phyloP scores from a whole-genome alignment of 2,113 vertebrate species.

The Lophius piscatorius region DNA sequence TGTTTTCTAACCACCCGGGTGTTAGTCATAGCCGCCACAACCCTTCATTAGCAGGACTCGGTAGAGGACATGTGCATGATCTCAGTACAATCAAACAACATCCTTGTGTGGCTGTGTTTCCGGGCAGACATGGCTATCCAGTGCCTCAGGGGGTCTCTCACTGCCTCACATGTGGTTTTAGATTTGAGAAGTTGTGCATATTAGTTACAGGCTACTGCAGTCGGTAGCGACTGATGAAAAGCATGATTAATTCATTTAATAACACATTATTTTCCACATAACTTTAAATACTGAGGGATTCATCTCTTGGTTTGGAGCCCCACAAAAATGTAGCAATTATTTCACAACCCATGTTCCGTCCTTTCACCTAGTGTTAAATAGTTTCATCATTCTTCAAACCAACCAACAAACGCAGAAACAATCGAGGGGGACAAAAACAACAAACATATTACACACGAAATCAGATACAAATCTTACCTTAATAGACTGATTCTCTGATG shows the following conservation, averaged over 20 bases:
- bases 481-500: too few relatives aligned
- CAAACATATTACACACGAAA: too few relatives aligned
- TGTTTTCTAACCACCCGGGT: constrained; percentile 34
- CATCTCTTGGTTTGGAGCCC: background rate
- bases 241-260: constrained; percentile 19
- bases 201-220: constrained; percentile 47
- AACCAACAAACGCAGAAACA: too few relatives aligned
- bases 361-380: too few relatives aligned
- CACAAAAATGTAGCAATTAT: too few relatives aligned
- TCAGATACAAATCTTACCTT: too few relatives aligned
- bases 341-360: too few relatives aligned
- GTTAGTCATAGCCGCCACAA: constrained; percentile 47
- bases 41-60: constrained; percentile 55
- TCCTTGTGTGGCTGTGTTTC: constrained; percentile 67
- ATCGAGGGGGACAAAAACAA: too few relatives aligned
- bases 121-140: constrained; percentile 67
- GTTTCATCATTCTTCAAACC: too few relatives aligned
- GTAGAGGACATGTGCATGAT: constrained; percentile 55
- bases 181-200: constrained; percentile 44
- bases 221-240: constrained; percentile 13
- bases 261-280: constrained; percentile 17
- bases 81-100: constrained; percentile 58
- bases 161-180: constrained; percentile 61
- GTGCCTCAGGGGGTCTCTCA: constrained; percentile 59
- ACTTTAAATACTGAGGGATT: constrained; percentile 7